Percentiles rank a stretch among this genome's conserved stretches.
These are phyloP conservation scores for Siderastrea siderea DNA, from an alignment of 92 coral and sea anemone genomes.

Conservation along the genomic window DNA sequence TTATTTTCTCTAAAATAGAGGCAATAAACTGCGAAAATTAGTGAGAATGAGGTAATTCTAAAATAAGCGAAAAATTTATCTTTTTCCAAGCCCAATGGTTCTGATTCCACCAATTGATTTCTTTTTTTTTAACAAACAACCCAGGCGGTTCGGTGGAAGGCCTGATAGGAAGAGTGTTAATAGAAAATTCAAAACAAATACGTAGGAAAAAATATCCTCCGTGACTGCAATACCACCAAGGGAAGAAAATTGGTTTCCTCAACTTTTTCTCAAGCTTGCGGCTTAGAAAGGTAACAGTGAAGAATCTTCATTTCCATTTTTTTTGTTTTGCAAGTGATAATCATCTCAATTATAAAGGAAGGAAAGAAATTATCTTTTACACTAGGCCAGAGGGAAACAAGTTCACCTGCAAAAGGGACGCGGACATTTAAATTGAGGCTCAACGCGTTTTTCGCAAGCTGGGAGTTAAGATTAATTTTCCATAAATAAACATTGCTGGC, in stretches of 20 bases:
- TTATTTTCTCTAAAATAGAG: no score
- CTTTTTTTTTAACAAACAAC: no score
- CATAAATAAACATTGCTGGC: neutral
- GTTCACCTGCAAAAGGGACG: neutral
- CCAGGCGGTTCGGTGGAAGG: no score
- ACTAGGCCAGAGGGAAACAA: neutral
- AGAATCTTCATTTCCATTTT: constrained; percentile 3
- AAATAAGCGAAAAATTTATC: no score
- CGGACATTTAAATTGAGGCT: neutral
- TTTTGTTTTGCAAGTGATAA: neutral
- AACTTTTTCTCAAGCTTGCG: neutral
- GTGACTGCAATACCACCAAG: no score
- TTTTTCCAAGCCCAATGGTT: no score
- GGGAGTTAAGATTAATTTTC: neutral
- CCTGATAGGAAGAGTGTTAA: no score
- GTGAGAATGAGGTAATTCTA: no score
- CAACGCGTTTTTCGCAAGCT: neutral
- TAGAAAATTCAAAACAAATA: neutral
- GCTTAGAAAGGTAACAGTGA: neutral
- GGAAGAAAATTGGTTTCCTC: neutral
- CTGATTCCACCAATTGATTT: no score
- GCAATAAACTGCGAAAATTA: no score
- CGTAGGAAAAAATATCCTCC: neutral
- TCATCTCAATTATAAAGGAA: neutral
- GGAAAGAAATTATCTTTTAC: constrained; percentile 16